Evolutionary conservation across 1,140 invertebrate genomes (phyloP).

Genomic region (Psix sp.): DNA sequence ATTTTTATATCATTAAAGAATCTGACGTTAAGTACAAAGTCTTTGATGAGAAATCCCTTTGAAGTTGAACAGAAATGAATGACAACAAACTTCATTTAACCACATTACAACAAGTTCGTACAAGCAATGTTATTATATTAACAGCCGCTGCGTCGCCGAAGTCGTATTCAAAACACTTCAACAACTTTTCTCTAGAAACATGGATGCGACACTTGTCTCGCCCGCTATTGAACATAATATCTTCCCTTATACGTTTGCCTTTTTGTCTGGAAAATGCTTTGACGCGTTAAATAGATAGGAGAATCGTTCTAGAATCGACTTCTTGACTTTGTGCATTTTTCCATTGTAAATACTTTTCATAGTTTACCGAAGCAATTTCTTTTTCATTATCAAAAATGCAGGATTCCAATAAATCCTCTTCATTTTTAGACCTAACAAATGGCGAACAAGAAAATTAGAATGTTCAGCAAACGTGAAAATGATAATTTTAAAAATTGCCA

Average conservation of each 20-base stretch:
- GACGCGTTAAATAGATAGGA: conserved; percentile 9
- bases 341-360: too few species aligned
- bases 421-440: too few species aligned
- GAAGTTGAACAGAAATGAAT: conserved; percentile 18
- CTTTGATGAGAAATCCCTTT: conserved; percentile 18
- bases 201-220: conserved; percentile 7
- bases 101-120: conserved; percentile 24
- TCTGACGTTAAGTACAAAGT: conserved; percentile 8
- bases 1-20: conserved; percentile 18
- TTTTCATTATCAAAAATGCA: too few species aligned
- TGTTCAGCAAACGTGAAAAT: too few species aligned
- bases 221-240: conserved; percentile 14
- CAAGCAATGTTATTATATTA: conserved; percentile 26
- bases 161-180: conserved; percentile 8
- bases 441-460: too few species aligned
- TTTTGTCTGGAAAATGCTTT: conserved; percentile 12
- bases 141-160: conserved; percentile 4
- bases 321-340: not conserved
- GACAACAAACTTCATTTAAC: conserved; percentile 25
- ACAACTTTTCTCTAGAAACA: conserved; percentile 2
- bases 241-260: conserved; percentile 16
- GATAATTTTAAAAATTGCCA: too few species aligned
- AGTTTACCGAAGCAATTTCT: too few species aligned
- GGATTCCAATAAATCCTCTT: too few species aligned
- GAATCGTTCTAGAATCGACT: conserved; percentile 1